Percentiles rank a stretch among this genome's conserved stretches.
These are phyloP conservation scores for Synanceia verrucosa DNA, from an alignment of 2,797 vertebrate genomes.

Conservation along the genomic window DNA sequence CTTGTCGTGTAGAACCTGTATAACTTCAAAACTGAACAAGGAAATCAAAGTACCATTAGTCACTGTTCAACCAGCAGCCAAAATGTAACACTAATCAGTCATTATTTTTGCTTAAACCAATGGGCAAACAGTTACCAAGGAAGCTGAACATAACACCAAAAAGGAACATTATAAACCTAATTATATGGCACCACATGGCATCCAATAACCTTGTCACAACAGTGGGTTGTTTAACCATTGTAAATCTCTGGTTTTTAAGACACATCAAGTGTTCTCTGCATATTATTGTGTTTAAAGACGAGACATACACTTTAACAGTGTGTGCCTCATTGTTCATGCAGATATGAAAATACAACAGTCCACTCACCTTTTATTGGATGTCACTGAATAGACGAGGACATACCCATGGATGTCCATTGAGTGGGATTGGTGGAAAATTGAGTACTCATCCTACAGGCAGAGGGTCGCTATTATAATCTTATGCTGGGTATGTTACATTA, in stretches of 20 bases:
- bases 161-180: neutral
- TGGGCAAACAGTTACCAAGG: neutral
- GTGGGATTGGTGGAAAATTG: slow-evolving; percentile 87
- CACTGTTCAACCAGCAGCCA: neutral
- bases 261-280: neutral
- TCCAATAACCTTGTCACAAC: no score
- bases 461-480: neutral
- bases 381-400: slow-evolving; percentile 87
- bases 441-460: slow-evolving; percentile 84
- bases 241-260: neutral
- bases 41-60: slow-evolving; percentile 24
- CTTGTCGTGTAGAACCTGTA: slow-evolving; percentile 87
- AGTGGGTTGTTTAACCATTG: neutral
- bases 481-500: neutral
- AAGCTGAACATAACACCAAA: neutral
- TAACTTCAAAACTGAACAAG: slow-evolving; percentile 88
- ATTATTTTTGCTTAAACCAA: neutral
- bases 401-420: slow-evolving; percentile 86
- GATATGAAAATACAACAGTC: neutral
- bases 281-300: neutral
- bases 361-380: slow-evolving; percentile 87
- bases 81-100: neutral
- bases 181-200: neutral
- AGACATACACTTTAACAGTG: neutral
- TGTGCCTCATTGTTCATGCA: neutral